Percentiles rank a stretch among this genome's conserved stretches.
phyloP scores from a whole-genome alignment of 2,113 vertebrate genomes.

The Poecile atricapillus region DNA sequence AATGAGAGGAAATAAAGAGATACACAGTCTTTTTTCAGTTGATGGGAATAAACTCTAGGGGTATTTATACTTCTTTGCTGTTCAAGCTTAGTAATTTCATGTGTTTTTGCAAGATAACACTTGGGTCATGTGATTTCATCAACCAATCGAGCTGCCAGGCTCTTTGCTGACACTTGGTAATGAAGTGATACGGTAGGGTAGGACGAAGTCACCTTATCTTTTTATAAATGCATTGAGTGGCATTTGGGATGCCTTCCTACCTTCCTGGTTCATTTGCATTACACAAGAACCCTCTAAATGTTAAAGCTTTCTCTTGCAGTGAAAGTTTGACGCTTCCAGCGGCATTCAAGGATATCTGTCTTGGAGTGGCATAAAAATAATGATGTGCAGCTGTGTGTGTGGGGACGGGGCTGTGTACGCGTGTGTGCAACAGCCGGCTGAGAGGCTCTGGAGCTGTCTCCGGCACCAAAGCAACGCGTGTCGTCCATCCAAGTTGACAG shows the following conservation, averaged over 20 bases:
- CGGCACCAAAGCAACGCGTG: background rate
- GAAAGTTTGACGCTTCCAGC: slow-evolving; percentile 24
- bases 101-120: slow-evolving; percentile 49
- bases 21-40: background rate
- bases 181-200: slow-evolving; percentile 47
- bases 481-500: slow-evolving; percentile 66
- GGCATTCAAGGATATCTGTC: slow-evolving; percentile 5
- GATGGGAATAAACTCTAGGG: background rate
- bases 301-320: slow-evolving; percentile 36
- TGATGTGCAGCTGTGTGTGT: slow-evolving; percentile 33
- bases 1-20: slow-evolving; percentile 2
- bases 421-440: background rate
- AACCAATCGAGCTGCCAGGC: slow-evolving; percentile 24
- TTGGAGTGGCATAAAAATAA: slow-evolving; percentile 43
- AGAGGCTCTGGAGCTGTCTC: slow-evolving; percentile 33
- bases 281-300: slow-evolving; percentile 50
- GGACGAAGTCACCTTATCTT: slow-evolving; percentile 46
- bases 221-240: slow-evolving; percentile 60
- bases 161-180: slow-evolving; percentile 45
- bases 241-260: slow-evolving; percentile 46
- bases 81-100: slow-evolving; percentile 23
- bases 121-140: slow-evolving; percentile 59
- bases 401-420: background rate
- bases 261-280: slow-evolving; percentile 42
- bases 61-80: slow-evolving; percentile 14